phyloP scores from a whole-genome alignment of 2,797 vertebrate genomes.

The Phoxinus dragarum region DNA sequence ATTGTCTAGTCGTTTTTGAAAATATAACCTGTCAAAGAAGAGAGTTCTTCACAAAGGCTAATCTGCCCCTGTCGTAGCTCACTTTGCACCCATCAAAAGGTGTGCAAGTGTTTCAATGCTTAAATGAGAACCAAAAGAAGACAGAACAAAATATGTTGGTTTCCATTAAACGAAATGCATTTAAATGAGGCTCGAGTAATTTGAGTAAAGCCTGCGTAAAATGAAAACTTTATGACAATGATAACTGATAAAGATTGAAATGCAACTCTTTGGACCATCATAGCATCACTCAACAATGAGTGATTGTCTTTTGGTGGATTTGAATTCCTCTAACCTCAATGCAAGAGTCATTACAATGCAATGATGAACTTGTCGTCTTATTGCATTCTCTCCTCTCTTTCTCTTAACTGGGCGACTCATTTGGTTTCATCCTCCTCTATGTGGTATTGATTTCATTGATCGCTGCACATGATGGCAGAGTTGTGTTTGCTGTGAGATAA shows the following conservation, averaged over 20 bases:
- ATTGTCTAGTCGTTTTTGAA: conserved; percentile 40
- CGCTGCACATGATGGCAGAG: conserved; percentile 27
- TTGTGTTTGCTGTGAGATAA: conserved; percentile 35
- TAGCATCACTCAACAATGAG: too few relatives aligned
- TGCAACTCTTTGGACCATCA: neutral
- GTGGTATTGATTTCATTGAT: conserved; percentile 55
- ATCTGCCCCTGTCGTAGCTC: conserved; percentile 19
- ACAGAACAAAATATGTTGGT: neutral
- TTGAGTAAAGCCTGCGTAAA: neutral
- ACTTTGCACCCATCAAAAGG: conserved; percentile 30
- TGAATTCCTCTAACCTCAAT: neutral
- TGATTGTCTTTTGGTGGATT: neutral
- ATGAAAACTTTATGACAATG: neutral
- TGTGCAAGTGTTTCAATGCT: neutral
- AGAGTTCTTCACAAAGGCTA: conserved; percentile 33
- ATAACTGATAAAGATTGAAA: conserved; percentile 2
- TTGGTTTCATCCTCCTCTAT: conserved; percentile 45
- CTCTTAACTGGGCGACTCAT: conserved; percentile 52
- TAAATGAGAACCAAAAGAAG: neutral
- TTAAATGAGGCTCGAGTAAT: neutral
- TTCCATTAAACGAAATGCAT: neutral
- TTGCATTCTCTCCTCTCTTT: conserved; percentile 14
- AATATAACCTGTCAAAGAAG: conserved; percentile 32
- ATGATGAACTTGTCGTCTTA: conserved; percentile 15
- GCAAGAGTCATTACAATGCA: conserved; percentile 21